phyloP scores from a whole-genome alignment of 23 tunicate genomes.

The Halocynthia aurantium region DNA sequence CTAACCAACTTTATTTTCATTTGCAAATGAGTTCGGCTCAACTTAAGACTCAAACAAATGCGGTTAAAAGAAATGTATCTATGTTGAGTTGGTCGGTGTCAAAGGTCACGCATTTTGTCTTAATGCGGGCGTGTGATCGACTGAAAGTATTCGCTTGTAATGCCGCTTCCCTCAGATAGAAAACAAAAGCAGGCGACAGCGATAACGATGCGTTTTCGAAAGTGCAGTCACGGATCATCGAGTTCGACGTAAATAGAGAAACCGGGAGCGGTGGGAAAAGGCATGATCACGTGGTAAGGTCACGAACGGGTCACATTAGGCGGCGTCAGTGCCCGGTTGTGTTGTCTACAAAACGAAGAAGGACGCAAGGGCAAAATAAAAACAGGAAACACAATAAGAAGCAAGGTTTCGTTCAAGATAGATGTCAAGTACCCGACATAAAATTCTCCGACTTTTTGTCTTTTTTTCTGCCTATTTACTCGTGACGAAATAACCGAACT shows the following conservation, averaged over 20 bases:
- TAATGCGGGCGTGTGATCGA: neutral
- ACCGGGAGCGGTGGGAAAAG: conserved; percentile 6
- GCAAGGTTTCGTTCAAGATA: neutral
- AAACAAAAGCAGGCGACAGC: neutral
- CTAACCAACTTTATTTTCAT: too few relatives aligned
- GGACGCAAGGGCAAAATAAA: conserved; percentile 2
- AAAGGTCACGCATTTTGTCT: neutral
- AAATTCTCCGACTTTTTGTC: too few relatives aligned
- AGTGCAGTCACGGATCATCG: conserved; percentile 6
- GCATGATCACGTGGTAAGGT: conserved; percentile 4
- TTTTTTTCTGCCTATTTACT: too few relatives aligned
- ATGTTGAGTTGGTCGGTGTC: neutral
- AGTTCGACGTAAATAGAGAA: neutral
- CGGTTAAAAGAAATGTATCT: neutral
- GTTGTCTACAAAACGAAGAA: neutral
- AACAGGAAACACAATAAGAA: conserved; percentile 12
- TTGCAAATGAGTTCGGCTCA: too few relatives aligned
- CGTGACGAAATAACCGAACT: too few relatives aligned
- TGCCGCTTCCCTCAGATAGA: too few relatives aligned
- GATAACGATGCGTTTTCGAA: conserved; percentile 6
- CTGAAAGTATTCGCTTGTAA: too few relatives aligned
- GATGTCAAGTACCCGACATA: too few relatives aligned
- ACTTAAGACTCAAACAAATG: neutral
- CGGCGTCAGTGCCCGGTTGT: conserved; percentile 14
- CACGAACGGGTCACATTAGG: conserved; percentile 5